Evolutionary conservation across 2,113 vertebrate species (phyloP), one percentile per base, ranked within the genome.

Genomic region (Noctilio leporinus): DNA sequence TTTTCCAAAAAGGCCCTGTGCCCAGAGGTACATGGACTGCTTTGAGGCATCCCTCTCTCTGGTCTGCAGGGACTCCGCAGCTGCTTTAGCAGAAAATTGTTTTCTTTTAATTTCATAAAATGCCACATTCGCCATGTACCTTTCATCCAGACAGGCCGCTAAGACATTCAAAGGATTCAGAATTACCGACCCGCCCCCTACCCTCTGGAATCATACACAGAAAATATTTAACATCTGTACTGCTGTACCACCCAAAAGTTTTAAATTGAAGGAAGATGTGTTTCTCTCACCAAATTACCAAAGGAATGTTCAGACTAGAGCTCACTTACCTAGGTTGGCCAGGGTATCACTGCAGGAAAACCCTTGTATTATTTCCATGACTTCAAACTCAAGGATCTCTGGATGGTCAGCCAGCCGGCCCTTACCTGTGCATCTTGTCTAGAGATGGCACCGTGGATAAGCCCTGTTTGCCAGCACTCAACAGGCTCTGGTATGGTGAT

Each of bases 191-290:
- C 57, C 76, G n/a, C 67, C 67, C 81, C 85, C 87, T 35, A 67
- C 85, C 59, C 82, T 95, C 93, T 81, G 40, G 30, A 96, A 86
- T 83, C 92, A 69, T 47, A 93, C 33, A 11, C 70, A 94, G 93
- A 87, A 97, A 96, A 96, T 93, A 96, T 85, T 78, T 96, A 96
- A 95, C 97, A 96, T 97, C 93, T 97, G 97, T 91, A 55, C 78
- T 4, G n/a, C 82, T 33, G 7, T 95, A 76, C 97, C 97, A 96
- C 97, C 96, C 97, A 73, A 96, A 95, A 30, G 81, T 51, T 93
- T 93, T 86, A 89, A 95, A 95, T 93, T 95, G 82, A 95, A 97
- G 92, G 96, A 97, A 96, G 96, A 96, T 95, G 96, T 97, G 88
- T 78, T 82, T 82, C 85, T 96, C 69, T 93, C 55, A n/a, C 87